Conservation (phyloP, 1,140 invertebrate genomes). For the Bombus balteatus region DNA sequence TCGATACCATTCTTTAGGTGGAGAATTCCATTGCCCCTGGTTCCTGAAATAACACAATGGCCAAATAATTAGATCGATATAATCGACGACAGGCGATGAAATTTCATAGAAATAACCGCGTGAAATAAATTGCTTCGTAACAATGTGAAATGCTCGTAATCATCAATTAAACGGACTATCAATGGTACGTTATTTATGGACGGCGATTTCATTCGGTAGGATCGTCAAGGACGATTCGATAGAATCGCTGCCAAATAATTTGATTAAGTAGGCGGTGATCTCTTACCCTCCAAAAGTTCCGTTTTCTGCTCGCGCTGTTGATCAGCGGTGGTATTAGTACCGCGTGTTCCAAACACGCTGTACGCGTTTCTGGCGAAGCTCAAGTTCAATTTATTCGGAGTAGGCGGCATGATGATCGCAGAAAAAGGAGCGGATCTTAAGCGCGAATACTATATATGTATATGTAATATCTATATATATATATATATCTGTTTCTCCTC, state of each 20-base stretch:
- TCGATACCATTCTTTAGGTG: constrained; percentile 81
- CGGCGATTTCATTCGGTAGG: not conserved
- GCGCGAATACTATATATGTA: not conserved
- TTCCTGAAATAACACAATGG: constrained; percentile 73
- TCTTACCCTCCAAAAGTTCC: constrained; percentile 81
- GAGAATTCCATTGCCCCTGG: constrained; percentile 76
- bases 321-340: constrained; percentile 65
- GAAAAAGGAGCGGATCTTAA: not conserved
- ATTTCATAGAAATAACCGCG: not conserved
- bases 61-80: not conserved
- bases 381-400: constrained; percentile 80
- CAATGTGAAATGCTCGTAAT: not conserved
- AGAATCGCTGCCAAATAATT: constrained; percentile 14
- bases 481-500: not conserved
- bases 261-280: not conserved
- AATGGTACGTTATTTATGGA: not conserved
- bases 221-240: constrained; percentile 2
- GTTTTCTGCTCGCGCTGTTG: constrained; percentile 80
- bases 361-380: constrained; percentile 80
- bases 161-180: not conserved
- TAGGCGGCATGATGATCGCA: constrained; percentile 75
- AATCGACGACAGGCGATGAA: not conserved
- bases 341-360: constrained; percentile 78
- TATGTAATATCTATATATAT: not conserved
- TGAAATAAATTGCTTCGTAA: not conserved